phyloP scores from a whole-genome alignment of 2,113 vertebrate genomes.

The Stegostoma tigrinum region DNA sequence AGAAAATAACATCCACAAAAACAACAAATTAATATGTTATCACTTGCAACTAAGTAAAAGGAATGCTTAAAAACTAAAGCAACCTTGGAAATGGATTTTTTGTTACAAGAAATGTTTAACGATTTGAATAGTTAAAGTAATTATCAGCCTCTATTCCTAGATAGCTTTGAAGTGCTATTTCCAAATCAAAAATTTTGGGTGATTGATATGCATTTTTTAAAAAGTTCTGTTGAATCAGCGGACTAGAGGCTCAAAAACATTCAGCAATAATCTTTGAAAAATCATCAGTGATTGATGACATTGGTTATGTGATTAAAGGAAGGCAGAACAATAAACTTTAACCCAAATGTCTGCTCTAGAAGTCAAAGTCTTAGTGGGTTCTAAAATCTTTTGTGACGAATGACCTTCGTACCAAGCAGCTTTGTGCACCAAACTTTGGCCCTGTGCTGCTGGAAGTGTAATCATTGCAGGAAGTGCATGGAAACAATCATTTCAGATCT shows the following conservation, averaged over 20 bases:
- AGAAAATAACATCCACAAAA: neutral
- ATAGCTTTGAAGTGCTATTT: neutral
- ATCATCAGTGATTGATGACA: neutral
- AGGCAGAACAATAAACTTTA: neutral
- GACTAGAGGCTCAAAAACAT: neutral
- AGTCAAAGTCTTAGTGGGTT: neutral
- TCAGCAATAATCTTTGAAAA: slow-evolving; percentile 8
- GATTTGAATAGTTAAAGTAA: neutral
- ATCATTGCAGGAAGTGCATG: slow-evolving; percentile 30
- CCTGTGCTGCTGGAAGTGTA: neutral
- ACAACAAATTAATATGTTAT: neutral
- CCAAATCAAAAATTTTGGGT: neutral
- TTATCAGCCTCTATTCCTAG: neutral
- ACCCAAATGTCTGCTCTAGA: neutral
- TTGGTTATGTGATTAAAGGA: neutral
- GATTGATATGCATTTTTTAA: slow-evolving; percentile 19
- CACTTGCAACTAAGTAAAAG: neutral
- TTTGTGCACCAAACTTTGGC: neutral
- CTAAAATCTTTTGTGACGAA: neutral
- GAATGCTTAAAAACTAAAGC: neutral
- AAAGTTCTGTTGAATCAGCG: neutral
- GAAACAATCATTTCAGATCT: slow-evolving; percentile 32
- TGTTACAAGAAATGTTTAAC: neutral
- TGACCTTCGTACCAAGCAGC: neutral
- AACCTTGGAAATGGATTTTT: neutral